phyloP scores from a whole-genome alignment of 2,797 vertebrate species.

The Champsocephalus esox region DNA sequence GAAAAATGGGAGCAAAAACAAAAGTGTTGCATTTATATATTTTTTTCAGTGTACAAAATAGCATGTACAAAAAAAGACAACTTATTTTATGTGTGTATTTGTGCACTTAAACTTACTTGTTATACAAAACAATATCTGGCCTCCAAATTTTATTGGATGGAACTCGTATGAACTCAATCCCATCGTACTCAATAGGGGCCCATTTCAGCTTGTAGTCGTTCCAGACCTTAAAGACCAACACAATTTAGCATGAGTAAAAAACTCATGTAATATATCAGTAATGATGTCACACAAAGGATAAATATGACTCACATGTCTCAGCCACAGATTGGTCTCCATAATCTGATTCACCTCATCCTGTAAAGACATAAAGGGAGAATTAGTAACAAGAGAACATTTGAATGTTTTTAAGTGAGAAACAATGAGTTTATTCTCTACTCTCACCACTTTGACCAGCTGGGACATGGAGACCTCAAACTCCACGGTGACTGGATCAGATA shows the following conservation, averaged over 20 bases:
- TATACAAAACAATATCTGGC: slow-evolving; percentile 96
- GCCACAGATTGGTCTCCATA: slow-evolving; percentile 98
- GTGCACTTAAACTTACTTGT: slow-evolving; percentile 87
- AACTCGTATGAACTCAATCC: slow-evolving; percentile 92
- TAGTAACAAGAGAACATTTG: background rate
- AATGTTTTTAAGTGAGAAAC: background rate
- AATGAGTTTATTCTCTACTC: background rate
- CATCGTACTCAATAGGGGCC: slow-evolving; percentile 89
- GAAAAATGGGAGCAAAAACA: too few species aligned
- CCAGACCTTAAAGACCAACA: slow-evolving; percentile 87
- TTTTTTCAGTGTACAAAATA: background rate
- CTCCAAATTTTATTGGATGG: slow-evolving; percentile 96
- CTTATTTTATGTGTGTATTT: background rate
- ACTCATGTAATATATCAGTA: background rate
- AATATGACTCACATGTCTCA: slow-evolving; percentile 91
- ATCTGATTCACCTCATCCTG: slow-evolving; percentile 99
- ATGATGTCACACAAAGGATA: background rate
- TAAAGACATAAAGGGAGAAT: slow-evolving; percentile 43
- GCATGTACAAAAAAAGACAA: background rate
- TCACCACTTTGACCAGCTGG: slow-evolving; percentile 94
- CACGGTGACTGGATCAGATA: slow-evolving; percentile 92
- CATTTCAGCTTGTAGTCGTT: slow-evolving; percentile 94
- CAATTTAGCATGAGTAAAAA: background rate
- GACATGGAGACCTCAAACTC: slow-evolving; percentile 95
- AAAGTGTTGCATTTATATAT: too few species aligned